Percentiles rank a stretch among this genome's conserved stretches.
These are phyloP conservation scores for Poecilobothrus nobilitatus DNA, from an alignment of 2,888 invertebrate species.

Conservation along the genomic window DNA sequence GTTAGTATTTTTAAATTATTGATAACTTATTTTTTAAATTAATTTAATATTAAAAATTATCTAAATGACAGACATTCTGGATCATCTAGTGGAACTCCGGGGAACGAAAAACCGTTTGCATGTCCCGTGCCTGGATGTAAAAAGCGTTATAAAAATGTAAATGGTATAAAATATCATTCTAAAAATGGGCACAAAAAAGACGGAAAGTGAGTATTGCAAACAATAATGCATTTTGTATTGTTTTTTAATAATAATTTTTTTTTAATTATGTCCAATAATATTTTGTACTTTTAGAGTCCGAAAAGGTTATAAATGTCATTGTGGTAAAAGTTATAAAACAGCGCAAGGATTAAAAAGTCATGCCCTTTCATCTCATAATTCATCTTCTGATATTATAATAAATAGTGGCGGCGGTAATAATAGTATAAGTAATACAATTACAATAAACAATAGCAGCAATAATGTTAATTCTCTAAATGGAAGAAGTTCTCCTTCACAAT, in stretches of 20 bases:
- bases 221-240: not conserved
- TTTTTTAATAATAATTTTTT: not conserved
- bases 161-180: conserved; percentile 81
- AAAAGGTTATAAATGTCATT: conserved; percentile 73
- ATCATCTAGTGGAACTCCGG: conserved; percentile 44
- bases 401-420: conserved; percentile 21
- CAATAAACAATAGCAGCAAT: conserved; percentile 14
- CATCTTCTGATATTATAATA: conserved; percentile 36
- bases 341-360: conserved; percentile 70
- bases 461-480: conserved; percentile 19
- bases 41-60: not conserved
- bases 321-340: conserved; percentile 80
- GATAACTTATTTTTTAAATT: not conserved
- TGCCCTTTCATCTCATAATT: conserved; percentile 45
- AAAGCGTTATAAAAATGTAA: conserved; percentile 80
- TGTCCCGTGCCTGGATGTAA: conserved; percentile 81
- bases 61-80: conserved; percentile 41
- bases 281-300: conserved; percentile 62
- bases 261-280: too few species aligned
- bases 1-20: conserved; percentile 33
- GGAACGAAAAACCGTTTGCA: conserved; percentile 67
- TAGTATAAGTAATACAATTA: conserved; percentile 20
- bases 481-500: conserved; percentile 42
- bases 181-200: conserved; percentile 81
- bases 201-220: conserved; percentile 57